phyloP scores from a whole-genome alignment of 1,140 invertebrate species.

The Heliconius himera region DNA sequence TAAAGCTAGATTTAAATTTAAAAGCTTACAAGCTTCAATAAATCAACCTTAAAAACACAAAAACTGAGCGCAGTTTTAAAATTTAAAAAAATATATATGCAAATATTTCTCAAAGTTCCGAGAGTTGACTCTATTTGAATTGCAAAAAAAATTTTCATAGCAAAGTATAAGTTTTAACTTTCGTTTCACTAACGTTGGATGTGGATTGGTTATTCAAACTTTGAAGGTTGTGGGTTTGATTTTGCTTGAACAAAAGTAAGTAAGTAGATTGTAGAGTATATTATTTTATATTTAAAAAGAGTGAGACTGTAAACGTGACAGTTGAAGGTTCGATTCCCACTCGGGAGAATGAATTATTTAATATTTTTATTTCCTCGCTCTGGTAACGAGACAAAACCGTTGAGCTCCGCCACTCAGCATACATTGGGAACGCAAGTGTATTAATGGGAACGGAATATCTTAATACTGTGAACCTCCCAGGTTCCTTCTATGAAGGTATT shows the following conservation, averaged over 20 bases:
- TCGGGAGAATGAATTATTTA: too few species aligned
- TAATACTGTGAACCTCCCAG: too few species aligned
- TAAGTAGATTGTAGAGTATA: neutral
- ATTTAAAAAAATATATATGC: neutral
- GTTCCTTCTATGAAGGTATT: too few species aligned
- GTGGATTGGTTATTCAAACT: neutral
- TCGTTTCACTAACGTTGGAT: neutral
- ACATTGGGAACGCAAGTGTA: too few species aligned
- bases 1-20: too few species aligned
- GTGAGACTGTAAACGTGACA: too few species aligned
- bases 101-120: conserved; percentile 12
- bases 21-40: neutral
- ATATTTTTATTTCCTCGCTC: too few species aligned
- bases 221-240: neutral
- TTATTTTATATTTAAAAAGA: too few species aligned
- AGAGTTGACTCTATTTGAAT: conserved; percentile 13
- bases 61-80: conserved; percentile 1
- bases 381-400: too few species aligned
- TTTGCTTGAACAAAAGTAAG: neutral
- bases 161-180: conserved; percentile 11
- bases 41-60: conserved; percentile 1
- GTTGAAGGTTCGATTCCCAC: too few species aligned
- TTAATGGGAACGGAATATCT: too few species aligned
- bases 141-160: conserved; percentile 10
- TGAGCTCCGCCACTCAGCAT: too few species aligned